Evolutionary conservation across 2,888 invertebrate species (phyloP).

Genomic region (Drosophila neotestacea): DNA sequence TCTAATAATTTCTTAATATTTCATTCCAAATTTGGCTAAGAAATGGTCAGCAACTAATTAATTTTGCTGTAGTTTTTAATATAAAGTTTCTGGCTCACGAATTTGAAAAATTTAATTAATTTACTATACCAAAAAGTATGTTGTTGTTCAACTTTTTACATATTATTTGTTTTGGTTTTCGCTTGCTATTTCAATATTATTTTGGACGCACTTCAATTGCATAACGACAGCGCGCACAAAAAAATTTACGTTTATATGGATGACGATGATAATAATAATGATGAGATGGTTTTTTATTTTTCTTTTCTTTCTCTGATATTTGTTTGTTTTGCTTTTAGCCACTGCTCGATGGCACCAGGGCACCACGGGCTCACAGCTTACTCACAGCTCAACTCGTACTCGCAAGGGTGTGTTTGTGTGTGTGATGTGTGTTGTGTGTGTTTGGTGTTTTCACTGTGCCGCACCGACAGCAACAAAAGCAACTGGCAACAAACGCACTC

Average conservation of each 20-base stretch:
- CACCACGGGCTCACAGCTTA: constrained; percentile 39
- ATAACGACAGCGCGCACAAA: constrained; percentile 68
- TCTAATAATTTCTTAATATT: constrained; percentile 51
- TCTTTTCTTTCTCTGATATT: constrained; percentile 35
- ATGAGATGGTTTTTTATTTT: constrained; percentile 43
- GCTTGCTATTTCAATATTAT: constrained; percentile 36
- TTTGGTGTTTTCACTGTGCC: constrained; percentile 40
- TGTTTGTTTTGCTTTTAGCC: constrained; percentile 63
- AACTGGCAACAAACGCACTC: constrained; percentile 83
- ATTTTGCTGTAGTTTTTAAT: constrained; percentile 7
- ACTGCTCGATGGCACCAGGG: constrained; percentile 43
- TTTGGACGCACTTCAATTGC: constrained; percentile 73
- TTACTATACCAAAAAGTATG: constrained; percentile 29
- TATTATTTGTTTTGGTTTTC: constrained; percentile 42
- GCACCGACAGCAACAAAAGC: constrained; percentile 59
- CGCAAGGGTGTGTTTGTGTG: constrained; percentile 13
- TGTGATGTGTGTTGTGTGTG: constrained; percentile 25
- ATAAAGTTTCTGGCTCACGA: constrained; percentile 22
- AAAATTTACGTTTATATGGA: constrained; percentile 43
- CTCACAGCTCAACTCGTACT: constrained; percentile 23
- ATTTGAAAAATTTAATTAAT: constrained; percentile 32
- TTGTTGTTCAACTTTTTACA: constrained; percentile 26
- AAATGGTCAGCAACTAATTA: constrained; percentile 22
- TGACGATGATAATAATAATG: constrained; percentile 44
- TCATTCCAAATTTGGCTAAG: constrained; percentile 32